These are phyloP conservation scores for Drosophila aff. DNA, from an alignment of 1,140 invertebrate species.

Conservation along the genomic window DNA sequence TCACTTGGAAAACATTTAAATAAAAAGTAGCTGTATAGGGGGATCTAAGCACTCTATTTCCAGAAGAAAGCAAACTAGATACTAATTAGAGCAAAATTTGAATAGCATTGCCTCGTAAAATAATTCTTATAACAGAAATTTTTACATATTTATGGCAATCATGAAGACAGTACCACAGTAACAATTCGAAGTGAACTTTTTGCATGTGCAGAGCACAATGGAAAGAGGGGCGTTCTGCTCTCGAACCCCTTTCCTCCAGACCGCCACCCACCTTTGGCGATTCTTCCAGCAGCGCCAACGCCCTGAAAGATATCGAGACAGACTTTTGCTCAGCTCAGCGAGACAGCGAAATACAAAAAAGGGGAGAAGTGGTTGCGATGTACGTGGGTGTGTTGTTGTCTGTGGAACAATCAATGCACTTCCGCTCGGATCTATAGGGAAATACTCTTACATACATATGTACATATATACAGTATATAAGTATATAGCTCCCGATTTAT, in stretches of 20 bases:
- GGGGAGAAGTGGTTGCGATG: slow-evolving; percentile 21
- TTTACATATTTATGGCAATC: not conserved
- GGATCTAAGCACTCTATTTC: not conserved
- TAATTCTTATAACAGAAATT: not conserved
- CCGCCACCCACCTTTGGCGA: slow-evolving; percentile 6
- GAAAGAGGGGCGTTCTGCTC: slow-evolving; percentile 29
- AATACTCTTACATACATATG: slow-evolving; percentile 20
- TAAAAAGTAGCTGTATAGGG: too few relatives aligned
- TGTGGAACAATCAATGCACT: slow-evolving; percentile 74
- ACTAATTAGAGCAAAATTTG: slow-evolving; percentile 6
- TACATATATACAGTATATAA: slow-evolving; percentile 7
- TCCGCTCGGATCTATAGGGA: slow-evolving; percentile 49
- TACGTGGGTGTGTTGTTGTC: slow-evolving; percentile 58
- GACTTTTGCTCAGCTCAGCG: slow-evolving; percentile 33
- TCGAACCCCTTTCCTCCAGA: slow-evolving; percentile 5
- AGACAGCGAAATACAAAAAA: slow-evolving; percentile 6
- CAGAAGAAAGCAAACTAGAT: slow-evolving; percentile 1
- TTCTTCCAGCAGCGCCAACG: slow-evolving; percentile 57
- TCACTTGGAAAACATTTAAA: not conserved
- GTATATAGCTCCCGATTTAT: slow-evolving; percentile 12
- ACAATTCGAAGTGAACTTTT: not conserved
- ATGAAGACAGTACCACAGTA: not conserved
- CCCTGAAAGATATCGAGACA: slow-evolving; percentile 42
- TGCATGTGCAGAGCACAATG: slow-evolving; percentile 17
- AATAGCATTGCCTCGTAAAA: not conserved